Evolutionary conservation across 2,797 vertebrate species (phyloP).

Genomic region (Rhinichthys osculus): DNA sequence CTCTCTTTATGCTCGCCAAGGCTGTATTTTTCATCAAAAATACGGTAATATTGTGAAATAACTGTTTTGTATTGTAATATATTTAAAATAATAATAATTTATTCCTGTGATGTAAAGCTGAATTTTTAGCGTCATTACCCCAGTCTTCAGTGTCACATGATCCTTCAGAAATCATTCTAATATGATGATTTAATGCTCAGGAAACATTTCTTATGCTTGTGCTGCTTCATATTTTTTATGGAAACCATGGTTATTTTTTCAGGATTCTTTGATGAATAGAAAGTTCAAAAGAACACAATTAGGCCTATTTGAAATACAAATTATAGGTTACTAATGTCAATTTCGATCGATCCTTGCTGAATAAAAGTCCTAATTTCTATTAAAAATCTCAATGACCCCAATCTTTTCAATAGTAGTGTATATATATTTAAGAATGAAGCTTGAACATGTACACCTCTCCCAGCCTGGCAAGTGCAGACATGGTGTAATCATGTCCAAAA

Average conservation of each 20-base stretch:
- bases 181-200: not conserved
- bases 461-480: slow-evolving; percentile 54
- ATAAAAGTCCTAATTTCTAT: not conserved
- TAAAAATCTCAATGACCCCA: not conserved
- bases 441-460: slow-evolving; percentile 13
- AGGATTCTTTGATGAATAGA: not conserved
- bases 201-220: not conserved
- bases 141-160: not conserved
- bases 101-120: not conserved
- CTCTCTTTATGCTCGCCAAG: not conserved
- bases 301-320: not conserved
- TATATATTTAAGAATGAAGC: not conserved
- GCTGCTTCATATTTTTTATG: not conserved
- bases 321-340: not conserved
- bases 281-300: not conserved
- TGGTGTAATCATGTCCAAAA: slow-evolving; percentile 41
- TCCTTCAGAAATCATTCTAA: not conserved
- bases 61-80: not conserved
- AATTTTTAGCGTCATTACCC: not conserved
- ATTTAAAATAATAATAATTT: not conserved
- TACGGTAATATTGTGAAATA: not conserved
- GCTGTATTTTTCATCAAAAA: not conserved
- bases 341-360: not conserved
- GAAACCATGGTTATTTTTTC: too few relatives aligned
- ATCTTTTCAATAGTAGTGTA: not conserved